phyloP scores from a whole-genome alignment of 23 tunicate genomes.

The Oikopleura vanhoeffeni region DNA sequence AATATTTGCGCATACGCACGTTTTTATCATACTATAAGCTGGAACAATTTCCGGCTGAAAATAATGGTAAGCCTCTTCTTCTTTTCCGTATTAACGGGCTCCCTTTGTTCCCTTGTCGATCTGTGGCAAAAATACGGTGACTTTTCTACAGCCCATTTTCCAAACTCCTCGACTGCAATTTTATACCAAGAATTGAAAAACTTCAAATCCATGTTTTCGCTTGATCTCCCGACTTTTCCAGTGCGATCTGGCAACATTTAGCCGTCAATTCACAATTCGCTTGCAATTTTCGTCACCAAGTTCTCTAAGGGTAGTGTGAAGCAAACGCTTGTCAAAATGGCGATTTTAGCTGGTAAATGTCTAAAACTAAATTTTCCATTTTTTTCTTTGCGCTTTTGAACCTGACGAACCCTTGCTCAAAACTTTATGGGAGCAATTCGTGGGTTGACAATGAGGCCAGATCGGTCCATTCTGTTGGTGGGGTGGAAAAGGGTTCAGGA shows the following conservation, averaged over 20 bases:
- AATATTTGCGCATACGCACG: too few species aligned
- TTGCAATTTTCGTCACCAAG: neutral
- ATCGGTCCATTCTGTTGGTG: neutral
- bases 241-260: neutral
- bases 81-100: neutral
- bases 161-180: conserved; percentile 4
- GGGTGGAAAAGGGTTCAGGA: neutral
- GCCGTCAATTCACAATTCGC: neutral
- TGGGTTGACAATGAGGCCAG: neutral
- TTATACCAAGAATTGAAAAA: too few species aligned
- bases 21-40: too few species aligned
- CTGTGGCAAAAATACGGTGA: neutral
- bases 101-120: neutral
- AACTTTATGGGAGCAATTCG: neutral
- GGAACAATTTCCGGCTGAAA: too few species aligned
- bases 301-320: neutral
- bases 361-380: neutral
- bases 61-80: too few species aligned
- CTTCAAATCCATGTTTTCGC: neutral
- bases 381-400: neutral
- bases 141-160: neutral
- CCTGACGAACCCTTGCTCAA: neutral
- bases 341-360: neutral
- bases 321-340: neutral
- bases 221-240: neutral